phyloP scores from a whole-genome alignment of 2,113 vertebrate species.

The Caretta caretta region DNA sequence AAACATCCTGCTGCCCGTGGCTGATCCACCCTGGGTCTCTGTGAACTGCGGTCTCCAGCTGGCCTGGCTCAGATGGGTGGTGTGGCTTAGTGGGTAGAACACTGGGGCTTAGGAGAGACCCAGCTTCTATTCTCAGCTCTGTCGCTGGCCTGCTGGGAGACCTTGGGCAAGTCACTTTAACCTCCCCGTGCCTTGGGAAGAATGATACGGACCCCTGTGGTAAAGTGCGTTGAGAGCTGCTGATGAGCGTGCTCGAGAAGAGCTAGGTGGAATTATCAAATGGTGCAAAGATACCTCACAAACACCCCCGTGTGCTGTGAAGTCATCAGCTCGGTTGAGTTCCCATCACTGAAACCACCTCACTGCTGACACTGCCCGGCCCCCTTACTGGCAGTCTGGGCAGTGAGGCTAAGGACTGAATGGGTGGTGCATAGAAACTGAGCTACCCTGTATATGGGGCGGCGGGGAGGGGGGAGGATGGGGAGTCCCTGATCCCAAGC shows the following conservation, averaged over 20 bases:
- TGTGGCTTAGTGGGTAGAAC: accelerated
- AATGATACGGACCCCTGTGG: neutral
- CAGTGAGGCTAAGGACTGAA: no score
- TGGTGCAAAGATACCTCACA: neutral
- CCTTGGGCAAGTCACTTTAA: accelerated
- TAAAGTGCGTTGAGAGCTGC: neutral
- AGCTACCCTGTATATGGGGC: no score
- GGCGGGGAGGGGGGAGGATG: neutral
- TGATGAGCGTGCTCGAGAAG: neutral
- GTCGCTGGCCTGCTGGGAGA: accelerated
- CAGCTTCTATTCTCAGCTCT: neutral
- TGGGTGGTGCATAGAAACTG: no score
- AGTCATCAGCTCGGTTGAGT: no score
- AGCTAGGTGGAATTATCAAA: neutral
- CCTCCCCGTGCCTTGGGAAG: accelerated
- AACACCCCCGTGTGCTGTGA: no score
- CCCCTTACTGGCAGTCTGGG: accelerated
- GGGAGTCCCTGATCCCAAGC: neutral
- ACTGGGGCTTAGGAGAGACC: accelerated
- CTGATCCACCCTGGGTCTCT: neutral
- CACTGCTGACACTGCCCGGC: accelerated
- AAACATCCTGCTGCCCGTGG: neutral
- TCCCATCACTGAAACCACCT: neutral
- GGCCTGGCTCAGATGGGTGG: neutral
- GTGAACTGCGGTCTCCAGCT: neutral